phyloP scores from a whole-genome alignment of 2,888 invertebrate genomes.

The Spicauda simplicius region DNA sequence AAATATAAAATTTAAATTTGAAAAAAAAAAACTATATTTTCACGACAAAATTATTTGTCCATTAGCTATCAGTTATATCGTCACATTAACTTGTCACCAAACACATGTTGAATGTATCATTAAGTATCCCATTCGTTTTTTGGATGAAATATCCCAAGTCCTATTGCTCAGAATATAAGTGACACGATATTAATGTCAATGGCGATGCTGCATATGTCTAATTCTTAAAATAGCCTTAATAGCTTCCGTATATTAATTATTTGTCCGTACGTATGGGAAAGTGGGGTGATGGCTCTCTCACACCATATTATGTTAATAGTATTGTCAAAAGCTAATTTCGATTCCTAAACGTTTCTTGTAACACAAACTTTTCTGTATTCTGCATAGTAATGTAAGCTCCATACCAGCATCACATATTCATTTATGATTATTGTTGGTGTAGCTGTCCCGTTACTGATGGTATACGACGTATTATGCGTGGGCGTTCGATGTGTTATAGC shows the following conservation, averaged over 20 bases:
- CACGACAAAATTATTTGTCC: slow-evolving; percentile 10
- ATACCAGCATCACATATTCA: slow-evolving; percentile 33
- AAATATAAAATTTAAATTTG: too few species aligned
- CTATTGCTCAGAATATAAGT: slow-evolving; percentile 33
- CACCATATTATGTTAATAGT: slow-evolving; percentile 49
- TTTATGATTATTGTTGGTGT: slow-evolving; percentile 33
- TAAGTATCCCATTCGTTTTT: slow-evolving; percentile 15
- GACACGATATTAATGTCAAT: slow-evolving; percentile 54
- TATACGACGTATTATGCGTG: slow-evolving; percentile 10
- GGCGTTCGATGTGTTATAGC: slow-evolving; percentile 13
- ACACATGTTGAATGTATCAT: slow-evolving; percentile 35
- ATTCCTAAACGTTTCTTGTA: slow-evolving; percentile 32
- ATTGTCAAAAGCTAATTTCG: slow-evolving; percentile 41
- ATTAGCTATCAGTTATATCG: not conserved
- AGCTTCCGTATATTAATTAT: slow-evolving; percentile 58
- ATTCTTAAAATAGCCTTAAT: slow-evolving; percentile 47
- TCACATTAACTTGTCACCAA: slow-evolving; percentile 20
- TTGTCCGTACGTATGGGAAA: slow-evolving; percentile 54
- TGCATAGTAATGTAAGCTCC: slow-evolving; percentile 36
- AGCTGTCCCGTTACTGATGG: slow-evolving; percentile 9
- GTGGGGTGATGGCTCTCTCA: slow-evolving; percentile 52
- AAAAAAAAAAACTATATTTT: too few species aligned
- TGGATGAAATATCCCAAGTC: slow-evolving; percentile 29
- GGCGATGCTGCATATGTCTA: slow-evolving; percentile 38
- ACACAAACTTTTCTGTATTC: slow-evolving; percentile 40